Percentiles rank a stretch among this genome's conserved stretches.
Evolutionary conservation across 2,797 vertebrate genomes (phyloP).

Genomic region (Falco rusticolus): DNA sequence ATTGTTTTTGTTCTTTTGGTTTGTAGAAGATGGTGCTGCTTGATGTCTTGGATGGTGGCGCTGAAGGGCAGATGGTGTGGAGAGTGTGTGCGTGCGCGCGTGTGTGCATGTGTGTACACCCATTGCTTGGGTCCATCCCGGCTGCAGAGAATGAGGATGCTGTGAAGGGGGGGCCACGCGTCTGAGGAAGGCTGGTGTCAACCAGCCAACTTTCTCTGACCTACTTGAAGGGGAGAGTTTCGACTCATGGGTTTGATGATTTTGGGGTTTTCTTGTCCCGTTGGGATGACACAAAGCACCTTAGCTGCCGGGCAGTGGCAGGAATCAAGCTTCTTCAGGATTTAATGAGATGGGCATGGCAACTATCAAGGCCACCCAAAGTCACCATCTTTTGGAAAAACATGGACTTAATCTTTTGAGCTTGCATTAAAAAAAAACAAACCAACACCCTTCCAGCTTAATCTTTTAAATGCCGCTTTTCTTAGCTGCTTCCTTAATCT

Average conservation of each 20-base stretch:
- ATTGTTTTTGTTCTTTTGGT: accelerated
- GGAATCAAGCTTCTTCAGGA: background rate
- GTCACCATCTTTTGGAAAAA: background rate
- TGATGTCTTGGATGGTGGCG: background rate
- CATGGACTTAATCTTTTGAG: conserved; percentile 8
- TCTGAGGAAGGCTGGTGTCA: background rate
- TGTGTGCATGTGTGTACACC: background rate
- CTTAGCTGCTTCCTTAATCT: conserved; percentile 60
- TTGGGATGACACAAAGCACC: background rate
- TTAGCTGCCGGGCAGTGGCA: background rate
- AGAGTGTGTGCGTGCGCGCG: background rate
- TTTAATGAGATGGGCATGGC: background rate
- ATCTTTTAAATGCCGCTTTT: conserved; percentile 57
- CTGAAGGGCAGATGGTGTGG: background rate
- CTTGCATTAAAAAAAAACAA: background rate
- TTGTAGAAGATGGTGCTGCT: background rate
- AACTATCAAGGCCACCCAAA: background rate
- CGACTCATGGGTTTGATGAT: background rate
- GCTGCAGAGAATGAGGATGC: background rate
- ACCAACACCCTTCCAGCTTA: background rate
- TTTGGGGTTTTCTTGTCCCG: background rate
- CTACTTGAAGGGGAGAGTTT: background rate
- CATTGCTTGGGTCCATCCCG: background rate
- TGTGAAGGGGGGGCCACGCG: background rate
- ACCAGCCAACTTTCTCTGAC: background rate